These are phyloP conservation scores for Caenorhabditis latens DNA, from an alignment of 1,140 invertebrate genomes.

Conservation along the genomic window DNA sequence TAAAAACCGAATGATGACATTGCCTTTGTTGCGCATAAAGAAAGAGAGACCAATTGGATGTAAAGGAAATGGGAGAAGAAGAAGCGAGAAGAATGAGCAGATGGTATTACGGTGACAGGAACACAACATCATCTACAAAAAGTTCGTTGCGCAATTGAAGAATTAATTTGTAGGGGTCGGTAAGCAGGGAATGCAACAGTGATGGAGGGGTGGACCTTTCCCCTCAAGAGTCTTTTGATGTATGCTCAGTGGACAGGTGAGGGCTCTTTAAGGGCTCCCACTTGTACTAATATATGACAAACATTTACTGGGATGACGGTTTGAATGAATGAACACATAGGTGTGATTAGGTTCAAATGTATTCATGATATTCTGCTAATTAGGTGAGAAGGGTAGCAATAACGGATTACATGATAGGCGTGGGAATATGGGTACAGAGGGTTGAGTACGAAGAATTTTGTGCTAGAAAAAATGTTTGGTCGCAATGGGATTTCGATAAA, in stretches of 20 bases:
- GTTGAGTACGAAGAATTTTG: no score
- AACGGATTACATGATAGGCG: no score
- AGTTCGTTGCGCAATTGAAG: constrained; percentile 21
- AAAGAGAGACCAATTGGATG: neutral
- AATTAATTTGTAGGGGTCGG: constrained; percentile 5
- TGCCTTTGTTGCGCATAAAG: constrained; percentile 27
- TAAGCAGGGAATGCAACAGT: neutral
- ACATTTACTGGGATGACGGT: neutral
- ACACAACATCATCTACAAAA: neutral
- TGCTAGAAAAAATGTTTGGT: no score
- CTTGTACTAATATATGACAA: constrained; percentile 15
- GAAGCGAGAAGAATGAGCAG: constrained; percentile 15
- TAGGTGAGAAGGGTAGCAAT: no score
- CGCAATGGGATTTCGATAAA: no score
- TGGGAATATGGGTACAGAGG: no score
- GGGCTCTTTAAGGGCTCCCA: neutral
- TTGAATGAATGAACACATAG: neutral
- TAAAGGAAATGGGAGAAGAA: neutral
- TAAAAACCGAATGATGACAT: constrained; percentile 39
- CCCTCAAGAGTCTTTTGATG: neutral
- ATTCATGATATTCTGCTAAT: no score
- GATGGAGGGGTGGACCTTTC: no score
- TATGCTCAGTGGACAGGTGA: constrained; percentile 27
- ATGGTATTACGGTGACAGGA: constrained; percentile 12
- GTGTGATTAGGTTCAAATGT: neutral